Evolutionary conservation across 2,888 invertebrate species (phyloP), one percentile per base, ranked within the genome.

Genomic region (Amitus sp.): DNA sequence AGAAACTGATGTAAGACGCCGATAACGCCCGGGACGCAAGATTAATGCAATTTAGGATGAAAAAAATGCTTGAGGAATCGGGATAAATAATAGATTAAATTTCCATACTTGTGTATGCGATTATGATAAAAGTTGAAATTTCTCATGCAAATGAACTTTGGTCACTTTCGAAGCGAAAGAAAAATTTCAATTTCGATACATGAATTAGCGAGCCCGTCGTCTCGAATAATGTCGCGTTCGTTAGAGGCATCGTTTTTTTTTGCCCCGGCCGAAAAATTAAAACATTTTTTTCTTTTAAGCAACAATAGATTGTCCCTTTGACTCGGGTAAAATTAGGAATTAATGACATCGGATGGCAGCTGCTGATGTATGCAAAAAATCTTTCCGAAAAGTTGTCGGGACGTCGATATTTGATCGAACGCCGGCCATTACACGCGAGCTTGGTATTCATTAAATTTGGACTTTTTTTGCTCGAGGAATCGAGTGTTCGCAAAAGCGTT

Each of bases 401-500:
- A 17, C 12, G 12, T 3, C 37, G n/a, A 28, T 43, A 19, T 19
- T 47, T 43, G 48, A 43, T 45, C 34, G 45, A 53, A 49, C 42
- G 19, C n/a, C n/a, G 4, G 19, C 42, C 42, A 42, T 42, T 19
- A 42, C 42, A 42, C n/a, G n/a, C 19, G 42, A 42, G 19, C 42
- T 17, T 19, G 46, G 59, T 60, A 60, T 60, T 60, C 50, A 59
- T 59, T 53, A 60, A 60, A 60, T 54, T 54, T 54, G 54, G 28
- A 19, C 34, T 47, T 45, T 59, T 58, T 53, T 59, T 59, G 53
- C n/a, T 49, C 39, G 10, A 30, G 30, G 49, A 53, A 53, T 59
- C 53, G 59, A 52, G 58, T 52, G 48, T 58, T 58, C 58, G 12
- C 37, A 47, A 58, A 52, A 58, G 58, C 58, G 52, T 58, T 58